A percentile compares a stretch with the other conserved stretches of the same genome.
Conservation (phyloP, 2,797 vertebrate species). For the Megalops cyprinoides region DNA sequence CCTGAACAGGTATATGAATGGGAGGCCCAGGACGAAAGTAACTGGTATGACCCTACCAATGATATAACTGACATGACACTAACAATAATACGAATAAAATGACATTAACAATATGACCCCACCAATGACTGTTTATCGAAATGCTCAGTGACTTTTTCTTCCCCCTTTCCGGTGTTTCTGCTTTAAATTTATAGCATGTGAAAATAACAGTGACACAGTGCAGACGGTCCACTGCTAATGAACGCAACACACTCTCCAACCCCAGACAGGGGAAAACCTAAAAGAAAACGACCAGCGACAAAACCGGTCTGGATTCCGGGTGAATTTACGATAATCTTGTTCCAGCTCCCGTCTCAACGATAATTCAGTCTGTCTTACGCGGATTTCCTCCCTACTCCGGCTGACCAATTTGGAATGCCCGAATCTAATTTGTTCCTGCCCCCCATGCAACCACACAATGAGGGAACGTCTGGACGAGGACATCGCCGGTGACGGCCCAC, state of each 20-base stretch:
- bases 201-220: background rate
- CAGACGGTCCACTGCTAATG: background rate
- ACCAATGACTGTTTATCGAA: too few relatives aligned
- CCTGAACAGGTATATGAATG: too few relatives aligned
- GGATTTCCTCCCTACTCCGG: conserved; percentile 6
- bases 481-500: background rate
- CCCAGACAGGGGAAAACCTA: background rate
- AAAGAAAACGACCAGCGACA: background rate
- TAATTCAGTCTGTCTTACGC: background rate
- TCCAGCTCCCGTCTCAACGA: background rate
- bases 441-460: background rate
- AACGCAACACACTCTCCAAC: background rate
- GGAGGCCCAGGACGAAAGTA: too few relatives aligned
- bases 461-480: conserved; percentile 1
- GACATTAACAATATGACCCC: too few relatives aligned
- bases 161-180: background rate
- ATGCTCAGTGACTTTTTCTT: too few relatives aligned
- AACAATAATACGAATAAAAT: too few relatives aligned
- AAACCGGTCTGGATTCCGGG: background rate
- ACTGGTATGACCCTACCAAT: too few relatives aligned
- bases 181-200: background rate
- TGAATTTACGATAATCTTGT: conserved; percentile 1
- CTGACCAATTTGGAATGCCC: conserved; percentile 9
- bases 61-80: too few relatives aligned
- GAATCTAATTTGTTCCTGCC: conserved; percentile 1